Evolutionary conservation across 2,888 invertebrate genomes (phyloP).

Genomic region (Melipona bicolor): DNA sequence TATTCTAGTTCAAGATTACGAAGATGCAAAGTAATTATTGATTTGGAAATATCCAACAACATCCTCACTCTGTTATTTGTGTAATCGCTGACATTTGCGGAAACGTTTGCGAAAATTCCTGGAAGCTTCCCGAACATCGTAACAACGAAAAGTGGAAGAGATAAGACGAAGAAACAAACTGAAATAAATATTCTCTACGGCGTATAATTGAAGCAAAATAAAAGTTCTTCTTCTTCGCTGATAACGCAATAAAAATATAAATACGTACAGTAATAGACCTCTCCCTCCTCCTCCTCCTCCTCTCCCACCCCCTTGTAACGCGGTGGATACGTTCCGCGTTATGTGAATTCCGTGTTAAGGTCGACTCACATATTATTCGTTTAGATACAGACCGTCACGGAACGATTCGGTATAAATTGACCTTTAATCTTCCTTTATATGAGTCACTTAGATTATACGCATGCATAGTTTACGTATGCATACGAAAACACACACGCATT

Average conservation of each 20-base stretch:
- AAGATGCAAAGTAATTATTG: slow-evolving; percentile 64
- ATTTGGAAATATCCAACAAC: slow-evolving; percentile 53
- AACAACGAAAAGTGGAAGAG: not conserved
- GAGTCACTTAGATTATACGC: too few relatives aligned
- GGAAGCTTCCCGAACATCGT: not conserved
- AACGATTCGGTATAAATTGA: too few relatives aligned
- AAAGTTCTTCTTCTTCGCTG: not conserved
- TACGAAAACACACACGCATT: too few relatives aligned
- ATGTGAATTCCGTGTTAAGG: too few relatives aligned
- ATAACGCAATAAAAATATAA: not conserved
- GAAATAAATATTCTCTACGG: not conserved
- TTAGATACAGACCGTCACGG: too few relatives aligned
- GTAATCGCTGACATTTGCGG: slow-evolving; percentile 52
- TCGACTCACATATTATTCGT: too few relatives aligned
- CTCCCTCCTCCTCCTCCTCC: too few relatives aligned
- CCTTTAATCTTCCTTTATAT: too few relatives aligned
- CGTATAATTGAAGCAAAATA: not conserved
- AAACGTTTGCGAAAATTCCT: slow-evolving; percentile 51
- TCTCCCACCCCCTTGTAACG: too few relatives aligned
- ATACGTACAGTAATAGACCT: not conserved
- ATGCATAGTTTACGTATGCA: too few relatives aligned
- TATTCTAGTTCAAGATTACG: slow-evolving; percentile 59
- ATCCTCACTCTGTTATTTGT: slow-evolving; percentile 56
- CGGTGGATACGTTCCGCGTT: too few relatives aligned
- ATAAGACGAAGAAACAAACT: not conserved